phyloP scores from a whole-genome alignment of 2,113 vertebrate species.

The Alosa alosa region DNA sequence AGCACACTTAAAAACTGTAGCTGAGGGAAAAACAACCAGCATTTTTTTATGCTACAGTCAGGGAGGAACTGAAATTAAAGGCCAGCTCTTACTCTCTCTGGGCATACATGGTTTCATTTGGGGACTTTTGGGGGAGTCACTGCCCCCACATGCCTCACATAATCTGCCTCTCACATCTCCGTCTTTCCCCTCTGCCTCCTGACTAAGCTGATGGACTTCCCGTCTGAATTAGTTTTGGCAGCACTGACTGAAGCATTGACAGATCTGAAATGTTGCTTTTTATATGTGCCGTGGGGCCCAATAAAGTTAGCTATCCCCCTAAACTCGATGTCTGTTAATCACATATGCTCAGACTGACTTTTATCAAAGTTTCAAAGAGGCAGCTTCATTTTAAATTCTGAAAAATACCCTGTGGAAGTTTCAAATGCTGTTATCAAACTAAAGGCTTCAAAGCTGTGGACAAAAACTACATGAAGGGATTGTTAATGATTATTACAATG shows the following conservation, averaged over 20 bases:
- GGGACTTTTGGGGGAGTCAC: not conserved
- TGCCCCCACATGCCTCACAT: not conserved
- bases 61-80: not conserved
- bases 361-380: not conserved
- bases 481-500: not conserved
- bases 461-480: not conserved
- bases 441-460: not conserved
- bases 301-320: not conserved
- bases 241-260: not conserved
- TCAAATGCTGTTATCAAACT: not conserved
- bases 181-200: not conserved
- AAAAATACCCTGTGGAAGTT: not conserved
- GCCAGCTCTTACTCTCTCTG: not conserved
- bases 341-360: not conserved
- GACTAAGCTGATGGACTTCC: not conserved
- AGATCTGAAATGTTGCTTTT: not conserved
- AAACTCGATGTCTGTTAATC: not conserved
- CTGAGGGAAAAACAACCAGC: not conserved
- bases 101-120: not conserved
- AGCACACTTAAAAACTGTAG: not conserved
- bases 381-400: not conserved
- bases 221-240: not conserved
- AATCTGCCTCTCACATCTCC: not conserved
- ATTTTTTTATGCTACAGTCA: not conserved
- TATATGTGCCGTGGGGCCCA: not conserved